Base-by-base conservation (phyloP, 1,140 invertebrate genomes). In the Diabrotica undecimpunctata region DNA sequence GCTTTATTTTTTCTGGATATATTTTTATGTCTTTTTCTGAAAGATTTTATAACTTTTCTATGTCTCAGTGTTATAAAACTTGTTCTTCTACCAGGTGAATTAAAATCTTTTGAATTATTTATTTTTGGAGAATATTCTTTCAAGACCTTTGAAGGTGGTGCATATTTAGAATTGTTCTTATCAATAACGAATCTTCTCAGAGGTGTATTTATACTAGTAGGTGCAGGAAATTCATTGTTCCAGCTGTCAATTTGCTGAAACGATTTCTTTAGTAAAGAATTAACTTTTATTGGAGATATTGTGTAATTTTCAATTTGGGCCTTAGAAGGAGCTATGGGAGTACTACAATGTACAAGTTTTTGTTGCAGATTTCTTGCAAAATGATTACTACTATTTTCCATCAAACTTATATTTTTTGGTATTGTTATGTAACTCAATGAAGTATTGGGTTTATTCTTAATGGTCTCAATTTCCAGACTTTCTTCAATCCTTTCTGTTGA, bases 41-140 rank as follows among this genome's bases (percentile, higher is more conserved):
- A 50, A 7, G 53, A 61, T 61, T 66, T 61, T 50, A 59, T 11
- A 55, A 55, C 53, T 12, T 54, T 54, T 39, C 52, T 13, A 11
- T 59, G 12, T 35, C 53, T 51, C 9, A 55, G 55, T 10, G 51
- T 61, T 3, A 60, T 59, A 7, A 41, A 61, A 13, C 54, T 46
- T 50, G 46, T 13, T 36, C 54, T 66, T 9, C 4, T 46, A 25
- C 25, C 25, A 46, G 41, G 41, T 6, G 41, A 46, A 10, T 46
- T 46, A 25, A 25, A 25, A 25, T 25, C 25, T 25, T 25, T 25
- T 25, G 25, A 25, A 25, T 25, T 1, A 25, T 25, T 25, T 25
- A 25, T 4, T 25, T 1, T 25, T 25, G 25, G 25, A 25, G 25
- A 25, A 25, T 25, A 25, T 25, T 25, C 25, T 25, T 25, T 25